Evolutionary conservation across 2,113 vertebrate species (phyloP), one percentile per base, ranked within the genome.

Genomic region (Onychorhynchus coronatus): DNA sequence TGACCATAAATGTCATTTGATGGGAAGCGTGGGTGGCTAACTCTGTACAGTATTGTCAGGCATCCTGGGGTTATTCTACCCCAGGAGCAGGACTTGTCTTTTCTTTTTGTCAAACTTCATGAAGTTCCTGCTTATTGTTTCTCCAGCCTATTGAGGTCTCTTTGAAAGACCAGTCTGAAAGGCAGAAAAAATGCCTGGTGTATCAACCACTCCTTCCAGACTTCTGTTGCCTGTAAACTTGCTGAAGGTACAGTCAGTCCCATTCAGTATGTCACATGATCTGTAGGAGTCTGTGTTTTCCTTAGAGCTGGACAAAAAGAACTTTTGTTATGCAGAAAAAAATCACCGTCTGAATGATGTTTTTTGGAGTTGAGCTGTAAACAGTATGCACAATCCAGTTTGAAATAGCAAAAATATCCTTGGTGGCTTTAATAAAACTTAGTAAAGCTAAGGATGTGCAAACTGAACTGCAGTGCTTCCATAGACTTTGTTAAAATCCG

Each of bases 371-470:
- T 30, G 18, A 93, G 86, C 25, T 81, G 35, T 93, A 96, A 95
- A 87, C 28, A 75, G 20, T 68, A 85, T 74, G 50, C 44, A 66
- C 20, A 65, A 92, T 75, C 30, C 67, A 90, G 82, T 92, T 96
- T 94, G 67, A 66, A 88, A 84, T 68, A 96, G 44, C 42, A 96
- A 97, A 97, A 89, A 89, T 80, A 52, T 97, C 94, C 76, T 96
- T 92, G 67, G 67, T 93, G 84, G 63, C 52, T 87, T 94, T 85
- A 25, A 73, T 67, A 89, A 97, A 88, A 84, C 28, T 76, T 75
- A 91, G 46, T 61, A 93, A 94, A 96, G 23, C 86, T 80, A 58
- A 5, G 37, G 67, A 88, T 91, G 79, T 91, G 86, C 39, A 84
- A 73, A 92, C 7, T 95, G 87, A 94, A 81, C 23, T n/a, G 7